These are phyloP conservation scores for Hyla sarda DNA, from an alignment of 2,113 vertebrate genomes.

Conservation along the genomic window DNA sequence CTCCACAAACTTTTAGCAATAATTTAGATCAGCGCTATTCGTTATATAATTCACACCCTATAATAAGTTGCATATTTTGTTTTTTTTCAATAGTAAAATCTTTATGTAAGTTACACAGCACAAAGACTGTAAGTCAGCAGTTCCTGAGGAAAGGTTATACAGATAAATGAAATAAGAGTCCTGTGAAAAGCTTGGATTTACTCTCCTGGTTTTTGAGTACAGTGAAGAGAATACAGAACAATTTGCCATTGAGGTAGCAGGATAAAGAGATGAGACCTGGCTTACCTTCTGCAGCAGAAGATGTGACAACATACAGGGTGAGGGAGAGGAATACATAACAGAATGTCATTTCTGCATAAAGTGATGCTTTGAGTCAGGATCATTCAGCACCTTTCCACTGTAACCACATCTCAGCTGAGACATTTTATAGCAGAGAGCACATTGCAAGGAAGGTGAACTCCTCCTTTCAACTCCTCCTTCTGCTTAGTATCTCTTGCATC, in stretches of 20 bases:
- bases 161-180: slow-evolving; percentile 1
- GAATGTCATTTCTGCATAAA: slow-evolving; percentile 35
- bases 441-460: slow-evolving; percentile 47
- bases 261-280: not conserved
- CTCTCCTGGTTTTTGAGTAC: not conserved
- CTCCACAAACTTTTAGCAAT: not conserved
- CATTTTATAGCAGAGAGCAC: slow-evolving; percentile 50
- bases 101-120: not conserved
- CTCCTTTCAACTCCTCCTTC: slow-evolving; percentile 41
- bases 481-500: slow-evolving; percentile 14
- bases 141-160: not conserved
- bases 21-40: not conserved
- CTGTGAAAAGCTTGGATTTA: not conserved
- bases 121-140: not conserved
- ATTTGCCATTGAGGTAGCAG: not conserved
- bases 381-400: slow-evolving; percentile 37
- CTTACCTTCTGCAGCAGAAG: slow-evolving; percentile 32
- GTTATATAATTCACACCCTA: too few species aligned
- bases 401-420: slow-evolving; percentile 49
- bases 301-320: slow-evolving; percentile 9
- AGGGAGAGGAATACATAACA: slow-evolving; percentile 3
- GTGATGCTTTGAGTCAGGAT: not conserved
- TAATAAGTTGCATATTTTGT: not conserved
- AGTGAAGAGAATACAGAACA: not conserved
- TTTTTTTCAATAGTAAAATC: too few species aligned